phyloP scores from a whole-genome alignment of 2,797 vertebrate species.

The Sorex maritimensis region DNA sequence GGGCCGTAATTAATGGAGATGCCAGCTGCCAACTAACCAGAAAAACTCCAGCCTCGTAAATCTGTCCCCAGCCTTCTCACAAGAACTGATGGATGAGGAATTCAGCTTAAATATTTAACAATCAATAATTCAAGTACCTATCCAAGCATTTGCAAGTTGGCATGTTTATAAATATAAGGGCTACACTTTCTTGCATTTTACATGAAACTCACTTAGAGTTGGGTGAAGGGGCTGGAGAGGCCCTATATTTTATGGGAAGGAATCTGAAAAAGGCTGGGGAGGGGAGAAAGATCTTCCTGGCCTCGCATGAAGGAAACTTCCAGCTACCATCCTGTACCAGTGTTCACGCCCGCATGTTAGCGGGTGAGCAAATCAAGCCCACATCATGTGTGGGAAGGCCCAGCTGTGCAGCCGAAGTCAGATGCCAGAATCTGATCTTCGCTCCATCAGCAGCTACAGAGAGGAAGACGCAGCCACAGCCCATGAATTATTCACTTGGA shows the following conservation, averaged over 20 bases:
- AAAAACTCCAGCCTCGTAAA: constrained; percentile 90
- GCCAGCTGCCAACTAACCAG: constrained; percentile 91
- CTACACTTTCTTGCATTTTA: constrained; percentile 85
- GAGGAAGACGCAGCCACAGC: constrained; percentile 85
- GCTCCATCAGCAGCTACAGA: constrained; percentile 73
- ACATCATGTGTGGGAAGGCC: constrained; percentile 68
- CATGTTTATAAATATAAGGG: constrained; percentile 91
- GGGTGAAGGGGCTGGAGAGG: neutral
- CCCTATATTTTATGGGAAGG: neutral
- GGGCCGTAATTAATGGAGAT: constrained; percentile 92
- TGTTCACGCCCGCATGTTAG: neutral
- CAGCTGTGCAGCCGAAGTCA: constrained; percentile 47
- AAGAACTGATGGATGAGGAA: constrained; percentile 90
- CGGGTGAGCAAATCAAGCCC: constrained; percentile 69
- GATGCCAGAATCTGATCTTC: constrained; percentile 63
- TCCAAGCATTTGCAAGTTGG: constrained; percentile 90
- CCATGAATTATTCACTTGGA: constrained; percentile 93
- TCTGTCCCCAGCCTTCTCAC: constrained; percentile 90
- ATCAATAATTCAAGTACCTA: constrained; percentile 92
- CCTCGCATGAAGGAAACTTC: neutral
- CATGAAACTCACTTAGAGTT: constrained; percentile 68
- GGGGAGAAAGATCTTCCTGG: neutral
- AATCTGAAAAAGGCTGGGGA: neutral
- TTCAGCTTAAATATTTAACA: constrained; percentile 92
- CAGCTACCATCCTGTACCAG: neutral